Evolutionary conservation across 2,888 invertebrate genomes (phyloP).

Genomic region (Eupithecia insigniata): DNA sequence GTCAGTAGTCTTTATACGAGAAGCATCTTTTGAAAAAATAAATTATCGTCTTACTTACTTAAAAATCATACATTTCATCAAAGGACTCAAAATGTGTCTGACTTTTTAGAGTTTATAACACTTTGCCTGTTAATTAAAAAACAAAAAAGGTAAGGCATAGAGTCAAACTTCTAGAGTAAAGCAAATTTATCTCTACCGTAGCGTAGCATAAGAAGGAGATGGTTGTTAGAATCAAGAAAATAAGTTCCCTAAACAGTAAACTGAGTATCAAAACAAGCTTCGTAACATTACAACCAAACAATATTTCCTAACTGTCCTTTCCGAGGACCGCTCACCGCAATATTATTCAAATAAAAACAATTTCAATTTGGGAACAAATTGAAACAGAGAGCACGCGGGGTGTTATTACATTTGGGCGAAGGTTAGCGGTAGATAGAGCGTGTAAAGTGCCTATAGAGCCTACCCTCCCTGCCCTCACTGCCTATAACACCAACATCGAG

Average conservation of each 20-base stretch:
- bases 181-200: not conserved
- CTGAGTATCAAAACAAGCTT: constrained; percentile 21
- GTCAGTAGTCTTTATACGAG: not conserved
- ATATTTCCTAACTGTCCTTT: constrained; percentile 59
- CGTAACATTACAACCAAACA: constrained; percentile 44
- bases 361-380: constrained; percentile 85
- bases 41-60: not conserved
- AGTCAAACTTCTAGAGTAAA: not conserved
- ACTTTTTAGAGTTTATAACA: not conserved
- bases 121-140: not conserved
- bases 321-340: constrained; percentile 54
- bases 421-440: constrained; percentile 82
- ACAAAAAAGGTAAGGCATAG: not conserved
- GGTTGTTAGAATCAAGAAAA: not conserved
- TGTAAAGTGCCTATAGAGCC: constrained; percentile 82
- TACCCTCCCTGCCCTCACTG: constrained; percentile 80
- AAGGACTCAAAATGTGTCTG: not conserved
- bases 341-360: constrained; percentile 85
- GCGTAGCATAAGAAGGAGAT: not conserved
- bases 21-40: not conserved
- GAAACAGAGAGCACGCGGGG: constrained; percentile 81
- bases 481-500: constrained; percentile 79
- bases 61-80: not conserved
- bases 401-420: constrained; percentile 83
- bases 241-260: constrained; percentile 8